These are phyloP conservation scores for Helostoma temminkii DNA, from an alignment of 2,797 vertebrate genomes.

Conservation along the genomic window DNA sequence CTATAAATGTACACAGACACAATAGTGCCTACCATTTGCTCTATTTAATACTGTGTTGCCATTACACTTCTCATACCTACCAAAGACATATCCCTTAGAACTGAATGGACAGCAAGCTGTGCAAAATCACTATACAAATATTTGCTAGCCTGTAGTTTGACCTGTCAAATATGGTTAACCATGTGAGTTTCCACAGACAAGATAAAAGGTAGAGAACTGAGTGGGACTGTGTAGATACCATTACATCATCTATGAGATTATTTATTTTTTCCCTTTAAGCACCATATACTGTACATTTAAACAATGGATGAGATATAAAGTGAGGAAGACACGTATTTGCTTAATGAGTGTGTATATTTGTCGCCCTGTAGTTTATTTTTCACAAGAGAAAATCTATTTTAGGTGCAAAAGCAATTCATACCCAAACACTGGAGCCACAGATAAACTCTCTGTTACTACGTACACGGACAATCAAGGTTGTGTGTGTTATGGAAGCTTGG, in stretches of 20 bases:
- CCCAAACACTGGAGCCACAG: background rate
- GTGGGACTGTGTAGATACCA: conserved; percentile 3
- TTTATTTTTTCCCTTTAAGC: conserved; percentile 19
- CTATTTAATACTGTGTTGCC: conserved; percentile 37
- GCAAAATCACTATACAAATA: conserved; percentile 69
- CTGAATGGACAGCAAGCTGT: conserved; percentile 52
- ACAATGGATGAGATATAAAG: background rate
- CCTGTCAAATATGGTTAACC: conserved; percentile 78
- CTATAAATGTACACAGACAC: conserved; percentile 18
- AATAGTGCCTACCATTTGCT: conserved; percentile 27
- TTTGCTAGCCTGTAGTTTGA: conserved; percentile 71
- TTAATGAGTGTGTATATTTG: background rate
- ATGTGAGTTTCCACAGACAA: conserved; percentile 48
- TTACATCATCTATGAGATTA: conserved; percentile 6
- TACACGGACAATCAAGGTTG: conserved; percentile 2
- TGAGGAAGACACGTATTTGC: conserved; percentile 19
- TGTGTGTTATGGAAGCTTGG: conserved; percentile 14
- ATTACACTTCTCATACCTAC: conserved; percentile 61
- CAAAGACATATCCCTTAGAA: conserved; percentile 62
- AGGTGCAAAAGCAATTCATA: conserved; percentile 2
- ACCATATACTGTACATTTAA: conserved; percentile 13
- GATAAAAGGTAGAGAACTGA: conserved; percentile 52
- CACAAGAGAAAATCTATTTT: background rate
- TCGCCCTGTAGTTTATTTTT: too few species aligned
- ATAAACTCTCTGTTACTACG: too few species aligned